Base-by-base conservation (phyloP, 2,113 vertebrate species). In the Rhea americana region DNA sequence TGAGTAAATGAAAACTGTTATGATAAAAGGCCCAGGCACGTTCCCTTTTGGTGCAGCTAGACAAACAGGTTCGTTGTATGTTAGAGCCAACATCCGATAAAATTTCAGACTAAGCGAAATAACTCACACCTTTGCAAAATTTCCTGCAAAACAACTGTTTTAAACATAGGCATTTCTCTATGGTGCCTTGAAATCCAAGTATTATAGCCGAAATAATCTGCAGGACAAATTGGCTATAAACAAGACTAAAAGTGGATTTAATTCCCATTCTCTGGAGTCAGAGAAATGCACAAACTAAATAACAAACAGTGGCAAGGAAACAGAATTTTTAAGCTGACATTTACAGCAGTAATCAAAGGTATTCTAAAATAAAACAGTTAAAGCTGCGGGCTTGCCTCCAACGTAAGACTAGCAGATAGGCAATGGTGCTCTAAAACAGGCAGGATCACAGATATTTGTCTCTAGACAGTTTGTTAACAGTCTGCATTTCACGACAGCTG, bases 201-300 rank as follows among this genome's bases (percentile, higher is more conserved):
- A 20, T 67, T 85, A 84, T 39, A 70, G 90, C 88, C 78, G 78
- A 20, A n/a, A 85, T 90, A 61, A 93, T 76, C 72, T 48, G 18
- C 66, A 47, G 78, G 87, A 78, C 77, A 93, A 87, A 95, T 19
- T 83, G 78, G 79, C 90, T 56, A 53, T 70, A 89, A 84, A 91
- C 61, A 1, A 1, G 87, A 94, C 87, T 5, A 62, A 61, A 85
- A 78, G 51, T 55, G 73, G 85, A 53, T 87, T 94, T 94, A 72
- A 94, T 89, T 80, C 50, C 90, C 71, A 28, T 88, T 53, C 89
- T 85, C 90, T 81, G 75, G 77, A 78, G 94, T n/a, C 55, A 66
- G 72, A 67, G 59, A 81, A 83, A 84, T 2, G 3, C 65, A 39
- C 26, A 30, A 58, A n/a, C 83, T 53, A 56, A 90, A 63, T 74